Percentiles rank a stretch among this genome's conserved stretches.
phyloP scores from a whole-genome alignment of 2,113 vertebrate genomes.

The Corythaeola cristata region DNA sequence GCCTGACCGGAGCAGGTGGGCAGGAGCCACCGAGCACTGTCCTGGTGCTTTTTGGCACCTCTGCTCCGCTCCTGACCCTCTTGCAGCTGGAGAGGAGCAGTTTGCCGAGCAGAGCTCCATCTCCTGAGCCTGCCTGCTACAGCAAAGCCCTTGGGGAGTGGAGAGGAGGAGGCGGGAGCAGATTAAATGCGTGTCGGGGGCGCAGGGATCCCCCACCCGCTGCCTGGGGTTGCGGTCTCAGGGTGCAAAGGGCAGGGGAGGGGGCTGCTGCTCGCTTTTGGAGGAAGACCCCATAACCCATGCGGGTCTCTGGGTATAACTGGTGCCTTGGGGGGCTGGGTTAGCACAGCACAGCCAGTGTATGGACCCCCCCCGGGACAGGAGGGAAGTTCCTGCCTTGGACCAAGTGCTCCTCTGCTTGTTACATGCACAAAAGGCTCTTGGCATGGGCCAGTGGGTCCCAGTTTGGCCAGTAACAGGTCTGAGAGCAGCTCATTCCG shows the following conservation, averaged over 20 bases:
- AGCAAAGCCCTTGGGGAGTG: not conserved
- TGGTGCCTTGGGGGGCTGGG: not conserved
- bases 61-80: not conserved
- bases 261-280: not conserved
- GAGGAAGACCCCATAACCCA: not conserved
- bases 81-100: not conserved
- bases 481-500: not conserved
- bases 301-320: not conserved
- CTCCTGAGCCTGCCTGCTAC: not conserved
- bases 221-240: rapidly evolving
- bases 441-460: not conserved
- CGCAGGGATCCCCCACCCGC: no score
- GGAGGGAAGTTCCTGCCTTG: not conserved
- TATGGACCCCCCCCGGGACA: no score
- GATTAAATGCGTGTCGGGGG: not conserved
- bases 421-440: not conserved
- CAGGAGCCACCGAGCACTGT: not conserved
- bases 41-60: not conserved
- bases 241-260: not conserved
- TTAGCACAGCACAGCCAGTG: not conserved
- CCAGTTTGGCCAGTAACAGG: not conserved
- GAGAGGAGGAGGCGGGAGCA: not conserved
- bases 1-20: not conserved
- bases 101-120: not conserved
- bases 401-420: not conserved